Base-by-base conservation (phyloP, 2,888 invertebrate species). In the Epiblema foenella region DNA sequence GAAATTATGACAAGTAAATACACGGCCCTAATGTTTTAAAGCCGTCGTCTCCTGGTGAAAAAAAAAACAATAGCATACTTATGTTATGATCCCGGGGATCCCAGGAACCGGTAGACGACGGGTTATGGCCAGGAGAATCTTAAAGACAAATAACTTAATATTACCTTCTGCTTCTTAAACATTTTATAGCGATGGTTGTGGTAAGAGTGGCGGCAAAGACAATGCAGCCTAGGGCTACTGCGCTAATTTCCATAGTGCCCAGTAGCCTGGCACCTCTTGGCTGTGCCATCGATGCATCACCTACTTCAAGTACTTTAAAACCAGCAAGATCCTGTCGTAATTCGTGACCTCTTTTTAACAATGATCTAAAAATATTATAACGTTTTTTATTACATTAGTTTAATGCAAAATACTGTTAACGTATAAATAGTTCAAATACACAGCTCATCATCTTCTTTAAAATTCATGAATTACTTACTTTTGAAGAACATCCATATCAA, bases 181-280 rank as follows among this genome's bases (percentile, higher is more conserved):
- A 97, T 65, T 96, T 93, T 75, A 97, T 95, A 81, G 97, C 97
- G 11, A 97, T 91, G 15, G 97, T 97, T 0, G 97, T 96, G 10
- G 96, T 94, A 68, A 97, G 94, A 0, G 97, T 97, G 0, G 97
- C 98, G 56, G 97, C 88, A 83, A 97, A 97, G 66, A 98, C 96
- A 63, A 97, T 94, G 75, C 97, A 96, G 3, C 97, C 97, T 8
- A 98, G 93, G 0, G 97, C 96, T 15, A 98, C 95, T 0, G 97
- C 96, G 33, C 97, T 95, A 62, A 97, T 95, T 89, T 98, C 97
- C 79, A 97, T 94, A 0, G 97, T 95, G 29, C 96, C 96, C 78
- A 95, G 87, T 54, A 86, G 81, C 76, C 81, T 82, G 73, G 84
- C 84, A 33, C 86, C 87, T 4, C 91, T 77, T 74, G 93, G 87